phyloP scores from a whole-genome alignment of 2,113 vertebrate genomes.

The Syngnathus typhle region DNA sequence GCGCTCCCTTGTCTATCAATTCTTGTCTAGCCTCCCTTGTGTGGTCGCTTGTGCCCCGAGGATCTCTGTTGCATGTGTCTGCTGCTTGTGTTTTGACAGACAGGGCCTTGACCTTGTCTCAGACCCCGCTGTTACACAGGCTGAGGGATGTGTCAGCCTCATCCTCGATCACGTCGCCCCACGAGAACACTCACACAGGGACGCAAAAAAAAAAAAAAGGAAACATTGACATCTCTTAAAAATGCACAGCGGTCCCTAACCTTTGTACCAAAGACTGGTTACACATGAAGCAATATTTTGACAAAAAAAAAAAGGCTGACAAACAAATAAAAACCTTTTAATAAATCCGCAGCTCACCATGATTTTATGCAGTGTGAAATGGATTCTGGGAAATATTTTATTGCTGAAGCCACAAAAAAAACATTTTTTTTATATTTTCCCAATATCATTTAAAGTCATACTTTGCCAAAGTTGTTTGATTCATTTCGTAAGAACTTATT shows the following conservation, averaged over 20 bases:
- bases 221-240: background rate
- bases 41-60: constrained; percentile 45
- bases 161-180: constrained; percentile 15
- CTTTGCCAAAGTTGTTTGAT: too few species aligned
- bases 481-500: too few species aligned
- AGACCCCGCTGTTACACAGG: constrained; percentile 32
- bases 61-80: constrained; percentile 49
- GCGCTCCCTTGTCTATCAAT: constrained; percentile 49
- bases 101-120: constrained; percentile 50
- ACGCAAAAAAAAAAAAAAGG: constrained; percentile 3
- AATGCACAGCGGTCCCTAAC: background rate
- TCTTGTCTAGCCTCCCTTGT: constrained; percentile 40
- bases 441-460: too few species aligned
- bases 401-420: too few species aligned
- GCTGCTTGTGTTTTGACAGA: constrained; percentile 55
- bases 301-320: too few species aligned
- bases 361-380: too few species aligned
- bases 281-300: too few species aligned
- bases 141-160: constrained; percentile 44
- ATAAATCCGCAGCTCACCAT: too few species aligned
- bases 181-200: constrained; percentile 14
- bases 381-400: too few species aligned
- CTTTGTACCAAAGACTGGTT: background rate
- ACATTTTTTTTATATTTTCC: too few species aligned
- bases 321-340: too few species aligned